These are phyloP conservation scores for Andricus grossulariae DNA, from an alignment of 1,140 invertebrate species.

Conservation along the genomic window DNA sequence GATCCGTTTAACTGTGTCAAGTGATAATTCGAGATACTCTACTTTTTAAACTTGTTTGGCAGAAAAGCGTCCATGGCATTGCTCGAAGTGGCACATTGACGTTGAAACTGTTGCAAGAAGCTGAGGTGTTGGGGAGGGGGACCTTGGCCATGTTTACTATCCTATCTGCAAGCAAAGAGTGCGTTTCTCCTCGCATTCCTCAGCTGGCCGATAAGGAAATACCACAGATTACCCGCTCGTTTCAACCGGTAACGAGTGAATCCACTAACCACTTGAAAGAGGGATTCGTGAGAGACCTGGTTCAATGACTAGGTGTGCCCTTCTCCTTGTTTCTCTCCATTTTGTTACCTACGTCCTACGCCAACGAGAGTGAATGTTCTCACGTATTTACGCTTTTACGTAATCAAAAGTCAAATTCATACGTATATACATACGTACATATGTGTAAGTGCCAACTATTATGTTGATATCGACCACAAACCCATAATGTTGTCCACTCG, in stretches of 20 bases:
- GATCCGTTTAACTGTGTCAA: constrained; percentile 8
- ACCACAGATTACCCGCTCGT: constrained; percentile 17
- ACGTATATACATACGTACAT: too few relatives aligned
- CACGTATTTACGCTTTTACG: not conserved
- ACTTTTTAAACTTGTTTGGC: constrained; percentile 16
- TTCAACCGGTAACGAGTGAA: constrained; percentile 22
- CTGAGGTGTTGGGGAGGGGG: not conserved
- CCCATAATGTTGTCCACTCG: not conserved
- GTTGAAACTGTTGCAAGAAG: not conserved
- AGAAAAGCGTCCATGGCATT: constrained; percentile 19
- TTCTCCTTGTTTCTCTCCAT: not conserved
- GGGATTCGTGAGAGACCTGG: constrained; percentile 20
- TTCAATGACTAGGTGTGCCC: constrained; percentile 16
- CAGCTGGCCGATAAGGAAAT: constrained; percentile 18
- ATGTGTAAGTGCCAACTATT: not conserved
- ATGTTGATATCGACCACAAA: not conserved
- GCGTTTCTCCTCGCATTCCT: constrained; percentile 27
- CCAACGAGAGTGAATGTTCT: constrained; percentile 20
- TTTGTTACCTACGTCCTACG: not conserved
- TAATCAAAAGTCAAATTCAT: not conserved
- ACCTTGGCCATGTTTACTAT: constrained; percentile 26
- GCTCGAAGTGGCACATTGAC: constrained; percentile 13
- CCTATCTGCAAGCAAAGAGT: constrained; percentile 23
- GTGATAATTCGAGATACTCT: constrained; percentile 17
- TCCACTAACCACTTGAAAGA: constrained; percentile 8